A percentile compares a stretch with the other conserved stretches of the same genome.
These are phyloP conservation scores for Encarsia formosa DNA, from an alignment of 2,888 invertebrate species.

Conservation along the genomic window DNA sequence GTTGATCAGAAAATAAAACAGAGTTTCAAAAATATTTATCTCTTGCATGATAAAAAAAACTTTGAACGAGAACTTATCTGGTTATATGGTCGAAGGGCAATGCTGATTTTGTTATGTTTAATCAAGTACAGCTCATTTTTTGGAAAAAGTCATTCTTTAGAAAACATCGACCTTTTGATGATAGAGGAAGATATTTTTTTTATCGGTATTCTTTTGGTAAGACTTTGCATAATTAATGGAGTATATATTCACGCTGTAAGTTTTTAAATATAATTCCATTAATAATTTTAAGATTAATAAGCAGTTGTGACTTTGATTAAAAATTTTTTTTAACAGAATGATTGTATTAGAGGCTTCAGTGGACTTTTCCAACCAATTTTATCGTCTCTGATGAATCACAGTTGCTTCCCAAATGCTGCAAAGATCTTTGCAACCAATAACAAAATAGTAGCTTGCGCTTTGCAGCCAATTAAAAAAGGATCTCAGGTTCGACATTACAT, in stretches of 20 bases:
- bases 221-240: background rate
- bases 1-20: background rate
- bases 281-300: background rate
- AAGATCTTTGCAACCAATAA: slow-evolving; percentile 55
- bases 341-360: background rate
- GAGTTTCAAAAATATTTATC: background rate
- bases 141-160: background rate
- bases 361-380: slow-evolving; percentile 59
- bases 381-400: slow-evolving; percentile 79
- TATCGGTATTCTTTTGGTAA: background rate
- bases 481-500: background rate
- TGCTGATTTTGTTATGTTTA: background rate
- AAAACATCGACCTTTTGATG: background rate
- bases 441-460: slow-evolving; percentile 54
- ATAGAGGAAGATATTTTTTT: background rate
- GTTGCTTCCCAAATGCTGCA: slow-evolving; percentile 78
- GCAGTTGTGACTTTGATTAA: background rate
- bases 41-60: background rate
- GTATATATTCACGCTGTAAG: background rate
- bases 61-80: background rate
- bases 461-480: slow-evolving; percentile 47
- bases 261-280: background rate
- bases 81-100: background rate
- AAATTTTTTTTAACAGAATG: background rate
- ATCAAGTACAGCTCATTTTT: background rate